Evolutionary conservation across 2,797 vertebrate genomes (phyloP), one percentile per base, ranked within the genome.

Genomic region (Myioborus melanocephalus): DNA sequence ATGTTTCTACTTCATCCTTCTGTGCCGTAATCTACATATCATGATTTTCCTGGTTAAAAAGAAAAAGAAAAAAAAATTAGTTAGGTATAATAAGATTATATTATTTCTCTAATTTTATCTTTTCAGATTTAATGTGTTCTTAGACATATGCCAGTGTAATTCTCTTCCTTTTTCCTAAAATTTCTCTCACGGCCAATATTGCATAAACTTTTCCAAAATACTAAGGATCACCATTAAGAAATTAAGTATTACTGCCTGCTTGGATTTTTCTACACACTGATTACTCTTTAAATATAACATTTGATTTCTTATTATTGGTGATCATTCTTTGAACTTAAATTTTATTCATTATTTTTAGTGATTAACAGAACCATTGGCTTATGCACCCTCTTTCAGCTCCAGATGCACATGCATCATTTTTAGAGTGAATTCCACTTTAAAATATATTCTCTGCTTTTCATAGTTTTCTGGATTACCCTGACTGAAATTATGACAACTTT

Each of bases 361-460:
- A 55, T 87, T 75, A 81, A 86, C 88, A 70, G 6, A 83, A 87
- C 37, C 23, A 8, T 78, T 65, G 32, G 9, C 2, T 77, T 69
- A 5, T 78, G 30, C 26, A 60, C 23, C 6, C 9, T 87, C 16
- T 88, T 77, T 87, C 65, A 91, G 20, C 15, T 93, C 61, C 57
- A 60, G 68, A 64, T 65, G 27, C 14, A 83, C 9, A 17, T 79
- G 46, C 28, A 63, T 50, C 8, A 70, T 52, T 86, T 72, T 87
- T 57, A 52, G 59, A 47, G 17, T 83, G 34, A 60, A 75, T 93
- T 89, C 63, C 30, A 28, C 43, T 90, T 56, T 6, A 4, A 87
- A 96, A 87, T 9, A 30, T 41, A 78, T 79, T 87, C 20, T 60
- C 44, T 76, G 46, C 26, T 94, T 91, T 84, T 80, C 77, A 55